These are phyloP conservation scores for Esox niger DNA, from an alignment of 2,113 vertebrate genomes.

Conservation along the genomic window DNA sequence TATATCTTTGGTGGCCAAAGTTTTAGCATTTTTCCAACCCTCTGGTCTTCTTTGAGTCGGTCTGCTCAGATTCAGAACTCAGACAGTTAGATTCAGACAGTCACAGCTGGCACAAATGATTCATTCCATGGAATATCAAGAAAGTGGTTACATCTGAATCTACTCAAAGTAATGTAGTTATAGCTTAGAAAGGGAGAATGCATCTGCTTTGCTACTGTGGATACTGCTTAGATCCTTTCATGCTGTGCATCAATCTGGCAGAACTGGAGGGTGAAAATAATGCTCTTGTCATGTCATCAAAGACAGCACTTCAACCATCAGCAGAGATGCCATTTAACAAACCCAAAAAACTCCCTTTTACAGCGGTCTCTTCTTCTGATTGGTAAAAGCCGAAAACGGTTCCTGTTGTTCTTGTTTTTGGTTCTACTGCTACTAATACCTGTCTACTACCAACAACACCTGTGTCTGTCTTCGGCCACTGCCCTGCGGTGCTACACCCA, in stretches of 20 bases:
- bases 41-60: conserved; percentile 13
- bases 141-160: neutral
- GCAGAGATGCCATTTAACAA: neutral
- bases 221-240: no score
- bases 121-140: conserved; percentile 55
- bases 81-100: no score
- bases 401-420: conserved; percentile 34
- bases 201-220: no score
- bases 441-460: neutral
- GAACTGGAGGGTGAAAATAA: no score
- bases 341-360: conserved; percentile 29
- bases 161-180: conserved; percentile 2
- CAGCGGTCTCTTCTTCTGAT: conserved; percentile 28
- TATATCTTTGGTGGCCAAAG: neutral
- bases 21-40: neutral
- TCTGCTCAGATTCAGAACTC: conserved; percentile 24
- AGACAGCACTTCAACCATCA: neutral
- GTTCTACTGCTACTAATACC: neutral
- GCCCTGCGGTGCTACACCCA: conserved; percentile 14
- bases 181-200: no score
- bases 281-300: no score
- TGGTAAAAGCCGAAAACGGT: conserved; percentile 27
- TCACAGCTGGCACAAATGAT: conserved; percentile 41
- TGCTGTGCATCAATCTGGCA: no score
- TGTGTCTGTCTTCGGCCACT: conserved; percentile 20